Conservation (phyloP, 2,888 invertebrate species). For the Tetanocera ferruginea region DNA sequence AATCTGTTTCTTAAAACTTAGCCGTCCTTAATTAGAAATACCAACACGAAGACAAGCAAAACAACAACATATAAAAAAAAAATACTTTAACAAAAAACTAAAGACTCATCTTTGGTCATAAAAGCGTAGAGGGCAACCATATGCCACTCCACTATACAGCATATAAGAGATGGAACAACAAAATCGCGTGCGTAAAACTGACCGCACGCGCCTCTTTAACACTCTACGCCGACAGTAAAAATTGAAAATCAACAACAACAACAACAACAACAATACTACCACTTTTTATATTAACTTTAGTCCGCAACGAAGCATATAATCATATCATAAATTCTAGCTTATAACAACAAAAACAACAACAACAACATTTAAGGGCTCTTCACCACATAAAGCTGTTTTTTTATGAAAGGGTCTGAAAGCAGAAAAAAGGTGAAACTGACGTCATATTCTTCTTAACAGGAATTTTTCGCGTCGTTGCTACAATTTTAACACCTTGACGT, state of each 20-base stretch:
- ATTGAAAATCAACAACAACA: neutral
- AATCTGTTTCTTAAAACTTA: neutral
- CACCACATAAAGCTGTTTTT: neutral
- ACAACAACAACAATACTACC: too few relatives aligned
- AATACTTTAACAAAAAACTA: neutral
- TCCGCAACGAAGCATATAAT: constrained; percentile 11
- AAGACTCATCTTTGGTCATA: neutral
- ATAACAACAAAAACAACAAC: neutral
- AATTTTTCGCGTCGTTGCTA: neutral
- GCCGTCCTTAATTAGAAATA: neutral
- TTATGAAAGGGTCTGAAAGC: too few relatives aligned
- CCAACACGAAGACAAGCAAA: neutral
- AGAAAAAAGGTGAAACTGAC: neutral
- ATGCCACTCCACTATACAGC: neutral
- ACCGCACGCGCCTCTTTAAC: constrained; percentile 23
- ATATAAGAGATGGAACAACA: neutral
- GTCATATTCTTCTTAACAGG: constrained; percentile 12
- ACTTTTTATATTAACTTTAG: neutral
- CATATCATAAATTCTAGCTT: constrained; percentile 27
- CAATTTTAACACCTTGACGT: constrained; percentile 36
- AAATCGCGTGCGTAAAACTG: constrained; percentile 16
- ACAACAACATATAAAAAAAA: neutral
- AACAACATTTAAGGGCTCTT: neutral
- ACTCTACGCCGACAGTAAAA: neutral
- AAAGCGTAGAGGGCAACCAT: neutral